These are phyloP conservation scores for Galleria mellonella DNA, from an alignment of 1,140 invertebrate genomes.

Conservation along the genomic window DNA sequence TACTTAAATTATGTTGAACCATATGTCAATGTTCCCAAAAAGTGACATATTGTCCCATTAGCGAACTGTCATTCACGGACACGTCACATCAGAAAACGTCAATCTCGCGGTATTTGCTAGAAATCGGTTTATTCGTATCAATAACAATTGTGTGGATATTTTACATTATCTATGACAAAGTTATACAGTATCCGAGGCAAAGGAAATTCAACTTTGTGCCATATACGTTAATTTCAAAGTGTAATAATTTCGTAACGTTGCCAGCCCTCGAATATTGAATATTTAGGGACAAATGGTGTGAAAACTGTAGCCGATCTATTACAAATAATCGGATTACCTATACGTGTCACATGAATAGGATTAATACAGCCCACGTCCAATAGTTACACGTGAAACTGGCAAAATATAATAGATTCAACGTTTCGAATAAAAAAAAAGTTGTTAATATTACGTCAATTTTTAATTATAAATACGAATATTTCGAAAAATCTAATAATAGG, in stretches of 20 bases:
- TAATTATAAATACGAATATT: too few species aligned
- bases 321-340: constrained; percentile 42
- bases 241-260: constrained; percentile 1
- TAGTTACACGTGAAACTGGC: too few species aligned
- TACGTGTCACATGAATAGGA: constrained; percentile 29
- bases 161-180: constrained; percentile 12
- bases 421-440: too few species aligned
- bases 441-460: too few species aligned
- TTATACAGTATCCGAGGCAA: not conserved
- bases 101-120: constrained; percentile 1
- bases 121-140: constrained; percentile 12
- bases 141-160: constrained; percentile 14
- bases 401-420: too few species aligned
- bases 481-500: too few species aligned
- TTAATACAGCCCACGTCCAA: constrained; percentile 9
- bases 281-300: constrained; percentile 30
- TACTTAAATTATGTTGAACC: too few species aligned
- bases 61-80: constrained; percentile 13
- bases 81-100: constrained; percentile 12
- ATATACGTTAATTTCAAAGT: constrained; percentile 4
- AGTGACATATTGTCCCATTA: constrained; percentile 3
- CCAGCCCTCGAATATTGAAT: constrained; percentile 19
- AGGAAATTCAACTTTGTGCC: constrained; percentile 5
- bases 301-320: constrained; percentile 44
- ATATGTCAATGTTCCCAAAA: not conserved